A percentile compares a stretch with the other conserved stretches of the same genome.
These are phyloP conservation scores for Australoheros facetus DNA, from an alignment of 2,797 vertebrate species.

Conservation along the genomic window DNA sequence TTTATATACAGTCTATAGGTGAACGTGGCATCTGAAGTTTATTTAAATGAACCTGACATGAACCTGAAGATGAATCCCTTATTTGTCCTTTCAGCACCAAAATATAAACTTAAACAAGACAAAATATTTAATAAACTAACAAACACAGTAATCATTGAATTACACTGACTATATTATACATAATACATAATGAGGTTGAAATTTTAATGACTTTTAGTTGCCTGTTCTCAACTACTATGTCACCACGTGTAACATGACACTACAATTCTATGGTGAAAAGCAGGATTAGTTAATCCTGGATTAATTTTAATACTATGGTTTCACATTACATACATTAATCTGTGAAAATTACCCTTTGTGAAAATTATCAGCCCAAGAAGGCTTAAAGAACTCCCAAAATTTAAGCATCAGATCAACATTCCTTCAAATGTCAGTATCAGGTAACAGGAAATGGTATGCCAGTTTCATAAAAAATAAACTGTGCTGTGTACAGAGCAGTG, in stretches of 20 bases:
- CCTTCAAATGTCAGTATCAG: constrained; percentile 16
- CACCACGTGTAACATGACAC: not conserved
- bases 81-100: not conserved
- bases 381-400: not conserved
- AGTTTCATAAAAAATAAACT: constrained; percentile 46
- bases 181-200: not conserved
- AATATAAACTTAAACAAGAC: not conserved
- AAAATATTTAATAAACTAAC: not conserved
- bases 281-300: not conserved
- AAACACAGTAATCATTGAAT: not conserved
- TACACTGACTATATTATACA: not conserved
- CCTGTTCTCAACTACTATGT: not conserved
- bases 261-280: not conserved
- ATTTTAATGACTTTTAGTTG: not conserved
- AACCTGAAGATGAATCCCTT: not conserved
- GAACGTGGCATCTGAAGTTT: not conserved
- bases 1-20: not conserved
- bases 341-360: not conserved
- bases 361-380: not conserved
- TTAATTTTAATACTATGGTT: not conserved
- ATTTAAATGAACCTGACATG: not conserved
- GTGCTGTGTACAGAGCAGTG: constrained; percentile 5
- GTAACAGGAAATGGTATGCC: constrained; percentile 27
- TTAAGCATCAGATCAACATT: not conserved
- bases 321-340: not conserved